phyloP scores from a whole-genome alignment of 2,797 vertebrate genomes.

The Hoplostethus atlanticus region DNA sequence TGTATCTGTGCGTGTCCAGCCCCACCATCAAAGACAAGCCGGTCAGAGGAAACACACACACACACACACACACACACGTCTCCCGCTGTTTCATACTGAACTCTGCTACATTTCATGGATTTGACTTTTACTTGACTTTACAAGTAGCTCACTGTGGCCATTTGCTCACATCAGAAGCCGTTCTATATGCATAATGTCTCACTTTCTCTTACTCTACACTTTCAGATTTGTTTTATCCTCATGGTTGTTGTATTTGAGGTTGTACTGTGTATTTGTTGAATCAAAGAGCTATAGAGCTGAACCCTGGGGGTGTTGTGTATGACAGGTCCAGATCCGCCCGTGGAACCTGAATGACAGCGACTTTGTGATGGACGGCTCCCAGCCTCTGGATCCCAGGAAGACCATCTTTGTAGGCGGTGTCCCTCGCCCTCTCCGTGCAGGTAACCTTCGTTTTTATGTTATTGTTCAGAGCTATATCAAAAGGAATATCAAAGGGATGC shows the following conservation, averaged over 20 bases:
- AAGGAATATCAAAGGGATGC: no score
- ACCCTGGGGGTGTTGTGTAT: constrained; percentile 26
- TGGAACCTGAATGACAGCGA: constrained; percentile 99
- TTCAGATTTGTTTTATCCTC: neutral
- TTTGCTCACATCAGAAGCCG: no score
- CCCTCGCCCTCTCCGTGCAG: constrained; percentile 97
- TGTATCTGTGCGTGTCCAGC: constrained; percentile 98
- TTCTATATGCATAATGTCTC: no score
- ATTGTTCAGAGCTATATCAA: neutral
- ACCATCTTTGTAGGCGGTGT: constrained; percentile 99
- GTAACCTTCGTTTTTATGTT: constrained; percentile 72
- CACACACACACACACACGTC: neutral
- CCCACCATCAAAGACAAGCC: constrained; percentile 99
- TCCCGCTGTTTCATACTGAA: neutral
- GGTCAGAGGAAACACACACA: constrained; percentile 82
- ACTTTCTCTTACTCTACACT: neutral
- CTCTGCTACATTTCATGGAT: neutral
- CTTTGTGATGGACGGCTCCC: constrained; percentile 99
- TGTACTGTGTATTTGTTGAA: neutral
- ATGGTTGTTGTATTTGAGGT: neutral
- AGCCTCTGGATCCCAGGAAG: constrained; percentile 98
- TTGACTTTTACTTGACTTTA: constrained; percentile 30
- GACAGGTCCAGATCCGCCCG: constrained; percentile 97
- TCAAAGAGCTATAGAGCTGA: constrained; percentile 14
- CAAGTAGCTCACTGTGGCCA: neutral